Evolutionary conservation across 2,113 vertebrate species (phyloP), one percentile per base, ranked within the genome.

Genomic region (Zapus hudsonius): DNA sequence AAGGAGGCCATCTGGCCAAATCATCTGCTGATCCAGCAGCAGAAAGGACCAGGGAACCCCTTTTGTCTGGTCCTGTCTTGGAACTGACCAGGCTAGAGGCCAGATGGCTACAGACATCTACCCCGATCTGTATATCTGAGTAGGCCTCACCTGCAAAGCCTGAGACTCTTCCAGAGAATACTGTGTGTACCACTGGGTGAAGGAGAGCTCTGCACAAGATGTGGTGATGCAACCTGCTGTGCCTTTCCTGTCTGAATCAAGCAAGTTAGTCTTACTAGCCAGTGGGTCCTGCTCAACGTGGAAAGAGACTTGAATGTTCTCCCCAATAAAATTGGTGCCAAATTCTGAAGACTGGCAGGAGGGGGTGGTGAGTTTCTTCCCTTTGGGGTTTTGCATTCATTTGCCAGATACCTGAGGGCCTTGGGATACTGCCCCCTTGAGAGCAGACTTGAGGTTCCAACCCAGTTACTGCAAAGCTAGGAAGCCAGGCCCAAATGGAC

Each of bases 271-370:
- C 59, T 90, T 63, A 9, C 38, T 82, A 87, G 23, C 57, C 33
- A 78, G 19, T 1, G 23, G 70, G 20, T 86, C 27, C 76, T 84
- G 19, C 29, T 83, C 47, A 57, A 5, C 36, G 4, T 5, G 36
- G 22, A 64, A 57, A 63, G 80, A 89, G 42, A 67, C 17, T 36
- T 4, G 2, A 52, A 29, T 74, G 33, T 80, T 86, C 29, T 61
- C 61, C 80, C 76, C 81, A 92, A 64, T 73, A 81, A 94, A 87
- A 63, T 19, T 2, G 8, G 3, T 64, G 19, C 64, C 47, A 13
- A 20, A 82, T 74, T 91, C 76, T 85, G 36, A 42, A 87, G 74
- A 63, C 23, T 15, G 59, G 42, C 20, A 13, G 10, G 47, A 36
- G 59, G 31, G 38, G 36, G 17, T 22, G 31, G 52, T 4, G 15